phyloP scores from a whole-genome alignment of 2,113 vertebrate genomes.

The Bothrops jararaca region DNA sequence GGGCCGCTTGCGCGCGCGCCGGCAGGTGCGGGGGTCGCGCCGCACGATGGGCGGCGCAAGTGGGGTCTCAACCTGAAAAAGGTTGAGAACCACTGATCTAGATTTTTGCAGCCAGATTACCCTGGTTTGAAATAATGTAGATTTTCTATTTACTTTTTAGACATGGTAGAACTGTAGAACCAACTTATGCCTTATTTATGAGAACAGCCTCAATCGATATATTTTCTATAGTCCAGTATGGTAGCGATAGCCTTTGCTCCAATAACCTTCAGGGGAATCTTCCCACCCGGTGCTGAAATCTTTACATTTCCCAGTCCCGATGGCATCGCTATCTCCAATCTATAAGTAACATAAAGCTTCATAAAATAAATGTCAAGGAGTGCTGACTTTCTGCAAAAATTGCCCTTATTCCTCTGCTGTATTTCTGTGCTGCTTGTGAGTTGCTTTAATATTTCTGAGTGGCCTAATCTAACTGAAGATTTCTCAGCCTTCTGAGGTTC shows the following conservation, averaged over 20 bases:
- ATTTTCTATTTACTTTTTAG: background rate
- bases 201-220: background rate
- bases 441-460: conserved; percentile 40
- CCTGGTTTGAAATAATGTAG: background rate
- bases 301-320: background rate
- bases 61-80: too few species aligned
- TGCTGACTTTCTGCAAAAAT: background rate
- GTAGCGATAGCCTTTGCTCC: background rate
- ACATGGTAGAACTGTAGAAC: background rate
- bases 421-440: background rate
- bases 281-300: background rate
- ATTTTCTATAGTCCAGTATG: background rate
- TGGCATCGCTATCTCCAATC: background rate
- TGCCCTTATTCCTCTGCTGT: conserved; percentile 11
- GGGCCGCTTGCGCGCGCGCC: too few species aligned
- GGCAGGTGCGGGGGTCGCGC: too few species aligned
- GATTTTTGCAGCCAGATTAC: background rate
- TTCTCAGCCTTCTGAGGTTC: conserved; percentile 60
- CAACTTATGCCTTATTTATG: background rate
- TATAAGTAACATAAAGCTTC: background rate
- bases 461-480: conserved; percentile 59
- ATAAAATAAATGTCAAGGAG: background rate
- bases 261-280: background rate
- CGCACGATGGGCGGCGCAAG: too few species aligned
- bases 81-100: too few species aligned